phyloP scores from a whole-genome alignment of 2,888 invertebrate species.

The Nysson spinosus region DNA sequence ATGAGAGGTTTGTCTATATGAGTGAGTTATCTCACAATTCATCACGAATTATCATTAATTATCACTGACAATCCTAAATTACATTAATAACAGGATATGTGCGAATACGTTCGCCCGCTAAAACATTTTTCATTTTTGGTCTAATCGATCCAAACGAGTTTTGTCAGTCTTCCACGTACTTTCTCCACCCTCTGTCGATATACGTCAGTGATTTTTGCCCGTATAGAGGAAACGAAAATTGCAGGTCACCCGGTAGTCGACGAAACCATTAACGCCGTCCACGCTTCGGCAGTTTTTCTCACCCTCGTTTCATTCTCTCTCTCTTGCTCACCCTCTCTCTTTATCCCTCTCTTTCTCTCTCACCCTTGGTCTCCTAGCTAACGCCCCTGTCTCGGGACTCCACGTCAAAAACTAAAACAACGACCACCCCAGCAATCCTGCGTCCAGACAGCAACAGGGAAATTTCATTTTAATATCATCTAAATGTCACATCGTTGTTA shows the following conservation, averaged over 20 bases:
- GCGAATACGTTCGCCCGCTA: too few species aligned
- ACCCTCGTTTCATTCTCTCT: background rate
- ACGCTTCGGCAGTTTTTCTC: constrained; percentile 33
- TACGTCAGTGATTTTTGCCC: constrained; percentile 26
- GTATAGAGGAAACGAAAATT: constrained; percentile 8
- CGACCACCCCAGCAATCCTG: background rate
- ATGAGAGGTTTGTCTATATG: too few species aligned
- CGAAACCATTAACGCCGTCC: constrained; percentile 45
- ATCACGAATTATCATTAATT: too few species aligned
- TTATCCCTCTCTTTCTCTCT: background rate
- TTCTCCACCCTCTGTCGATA: constrained; percentile 17
- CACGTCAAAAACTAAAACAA: constrained; percentile 35
- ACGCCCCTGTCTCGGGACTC: constrained; percentile 6
- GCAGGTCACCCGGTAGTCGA: constrained; percentile 14
- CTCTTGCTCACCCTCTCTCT: background rate
- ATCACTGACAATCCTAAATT: too few species aligned
- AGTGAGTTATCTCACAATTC: too few species aligned
- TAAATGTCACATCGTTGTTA: constrained; percentile 34
- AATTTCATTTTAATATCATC: constrained; percentile 50
- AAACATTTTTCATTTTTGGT: background rate
- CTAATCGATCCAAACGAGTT: background rate
- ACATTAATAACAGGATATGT: too few species aligned
- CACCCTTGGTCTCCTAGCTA: constrained; percentile 1
- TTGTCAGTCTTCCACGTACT: background rate
- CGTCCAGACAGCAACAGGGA: constrained; percentile 6